Percentiles rank a stretch among this genome's conserved stretches.
These are phyloP conservation scores for Dreissena rostriformis DNA, from an alignment of 1,140 invertebrate genomes.

Conservation along the genomic window DNA sequence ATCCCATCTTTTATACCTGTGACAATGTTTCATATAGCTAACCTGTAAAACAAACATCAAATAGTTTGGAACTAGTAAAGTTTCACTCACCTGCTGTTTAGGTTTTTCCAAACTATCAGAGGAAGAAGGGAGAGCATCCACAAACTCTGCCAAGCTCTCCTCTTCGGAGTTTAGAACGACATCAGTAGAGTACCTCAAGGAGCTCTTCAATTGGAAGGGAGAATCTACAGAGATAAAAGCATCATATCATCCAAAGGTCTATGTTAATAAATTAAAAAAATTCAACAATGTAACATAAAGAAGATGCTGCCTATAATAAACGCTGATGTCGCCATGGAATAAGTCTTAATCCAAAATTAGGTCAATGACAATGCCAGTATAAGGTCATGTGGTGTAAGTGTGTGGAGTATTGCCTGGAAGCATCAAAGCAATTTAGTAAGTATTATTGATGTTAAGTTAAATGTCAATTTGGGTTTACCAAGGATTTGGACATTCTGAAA, in stretches of 20 bases:
- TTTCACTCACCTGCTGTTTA: background rate
- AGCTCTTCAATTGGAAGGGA: slow-evolving; percentile 55
- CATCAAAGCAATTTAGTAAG: too few species aligned
- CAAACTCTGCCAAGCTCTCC: slow-evolving; percentile 71
- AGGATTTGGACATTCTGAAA: too few species aligned
- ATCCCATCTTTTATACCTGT: background rate
- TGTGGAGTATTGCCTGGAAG: too few species aligned
- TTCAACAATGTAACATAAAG: too few species aligned
- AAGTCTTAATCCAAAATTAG: too few species aligned
- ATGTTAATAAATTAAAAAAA: background rate
- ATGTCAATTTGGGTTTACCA: too few species aligned
- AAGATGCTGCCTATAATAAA: too few species aligned
- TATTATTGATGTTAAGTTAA: too few species aligned
- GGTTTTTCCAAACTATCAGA: slow-evolving; percentile 53
- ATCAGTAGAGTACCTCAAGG: slow-evolving; percentile 55
- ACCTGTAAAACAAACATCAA: background rate
- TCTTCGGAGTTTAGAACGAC: slow-evolving; percentile 66
- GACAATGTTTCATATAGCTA: background rate
- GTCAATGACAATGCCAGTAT: too few species aligned
- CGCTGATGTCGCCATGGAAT: too few species aligned
- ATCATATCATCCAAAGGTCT: background rate
- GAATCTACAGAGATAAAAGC: slow-evolving; percentile 25
- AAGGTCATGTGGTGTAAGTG: too few species aligned
- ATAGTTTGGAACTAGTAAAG: too few species aligned
- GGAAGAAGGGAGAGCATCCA: slow-evolving; percentile 57